phyloP scores from a whole-genome alignment of 2,113 vertebrate species.

The Bos javanicus region DNA sequence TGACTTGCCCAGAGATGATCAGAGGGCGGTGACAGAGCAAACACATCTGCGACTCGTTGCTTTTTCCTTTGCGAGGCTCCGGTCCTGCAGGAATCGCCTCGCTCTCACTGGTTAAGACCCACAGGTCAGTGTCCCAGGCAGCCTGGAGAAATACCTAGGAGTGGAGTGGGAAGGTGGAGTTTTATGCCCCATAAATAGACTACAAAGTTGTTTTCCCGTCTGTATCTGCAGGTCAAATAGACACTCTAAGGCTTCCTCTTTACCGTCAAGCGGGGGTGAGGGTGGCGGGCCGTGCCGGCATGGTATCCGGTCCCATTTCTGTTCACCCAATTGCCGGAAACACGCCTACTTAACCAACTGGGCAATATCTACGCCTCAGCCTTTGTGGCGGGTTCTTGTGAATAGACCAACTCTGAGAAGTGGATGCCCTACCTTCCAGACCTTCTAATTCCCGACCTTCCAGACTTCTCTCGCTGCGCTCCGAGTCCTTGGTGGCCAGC shows the following conservation, averaged over 20 bases:
- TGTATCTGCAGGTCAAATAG: not conserved
- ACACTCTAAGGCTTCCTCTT: not conserved
- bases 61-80: not conserved
- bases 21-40: not conserved
- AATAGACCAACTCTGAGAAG: not conserved
- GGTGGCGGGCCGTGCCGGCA: not conserved
- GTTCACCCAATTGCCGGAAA: not conserved
- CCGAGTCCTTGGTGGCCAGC: not conserved
- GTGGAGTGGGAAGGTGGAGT: slow-evolving; percentile 6
- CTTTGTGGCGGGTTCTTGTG: not conserved
- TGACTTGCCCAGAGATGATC: not conserved
- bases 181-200: not conserved
- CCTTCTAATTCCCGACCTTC: not conserved
- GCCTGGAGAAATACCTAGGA: not conserved
- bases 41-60: not conserved
- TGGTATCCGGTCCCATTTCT: not conserved
- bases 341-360: not conserved
- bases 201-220: slow-evolving; percentile 36
- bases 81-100: not conserved
- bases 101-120: not conserved
- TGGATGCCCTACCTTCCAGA: not conserved
- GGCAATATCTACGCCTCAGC: not conserved
- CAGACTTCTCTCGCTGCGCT: not conserved
- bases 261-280: not conserved
- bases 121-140: not conserved